phyloP scores from a whole-genome alignment of 2,888 invertebrate species.

The Bibio marci region DNA sequence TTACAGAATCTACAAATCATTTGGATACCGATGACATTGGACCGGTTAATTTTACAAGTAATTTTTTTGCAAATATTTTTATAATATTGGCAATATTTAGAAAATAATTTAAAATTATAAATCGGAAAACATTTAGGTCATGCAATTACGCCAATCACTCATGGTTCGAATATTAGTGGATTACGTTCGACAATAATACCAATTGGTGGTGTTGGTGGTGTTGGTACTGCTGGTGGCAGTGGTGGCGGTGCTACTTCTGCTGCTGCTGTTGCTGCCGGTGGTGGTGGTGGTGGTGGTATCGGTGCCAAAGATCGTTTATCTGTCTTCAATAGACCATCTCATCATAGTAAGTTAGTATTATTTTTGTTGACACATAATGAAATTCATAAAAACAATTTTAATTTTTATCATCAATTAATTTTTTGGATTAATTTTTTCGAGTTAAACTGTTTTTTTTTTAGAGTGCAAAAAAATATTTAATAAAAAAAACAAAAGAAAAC shows the following conservation, averaged over 20 bases:
- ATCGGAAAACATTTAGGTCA: too few relatives aligned
- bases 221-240: conserved; percentile 10
- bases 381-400: neutral
- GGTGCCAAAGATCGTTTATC: conserved; percentile 21
- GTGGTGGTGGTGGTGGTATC: conserved; percentile 10
- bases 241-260: too few relatives aligned
- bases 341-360: conserved; percentile 44
- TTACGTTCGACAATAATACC: too few relatives aligned
- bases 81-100: too few relatives aligned
- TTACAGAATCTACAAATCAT: conserved; percentile 32
- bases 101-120: too few relatives aligned
- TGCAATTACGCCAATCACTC: too few relatives aligned
- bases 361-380: conserved; percentile 18
- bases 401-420: neutral
- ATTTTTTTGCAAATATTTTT: too few relatives aligned
- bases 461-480: neutral
- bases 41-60: conserved; percentile 17
- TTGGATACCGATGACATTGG: conserved; percentile 32
- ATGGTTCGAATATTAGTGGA: too few relatives aligned
- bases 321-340: conserved; percentile 32
- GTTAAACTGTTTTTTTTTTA: conserved; percentile 2
- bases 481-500: neutral
- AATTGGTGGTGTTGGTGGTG: conserved; percentile 6
- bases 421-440: neutral
- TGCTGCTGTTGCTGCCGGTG: conserved; percentile 5